Evolutionary conservation across 2,113 vertebrate genomes (phyloP), one percentile per base, ranked within the genome.

Genomic region (Pica pica): DNA sequence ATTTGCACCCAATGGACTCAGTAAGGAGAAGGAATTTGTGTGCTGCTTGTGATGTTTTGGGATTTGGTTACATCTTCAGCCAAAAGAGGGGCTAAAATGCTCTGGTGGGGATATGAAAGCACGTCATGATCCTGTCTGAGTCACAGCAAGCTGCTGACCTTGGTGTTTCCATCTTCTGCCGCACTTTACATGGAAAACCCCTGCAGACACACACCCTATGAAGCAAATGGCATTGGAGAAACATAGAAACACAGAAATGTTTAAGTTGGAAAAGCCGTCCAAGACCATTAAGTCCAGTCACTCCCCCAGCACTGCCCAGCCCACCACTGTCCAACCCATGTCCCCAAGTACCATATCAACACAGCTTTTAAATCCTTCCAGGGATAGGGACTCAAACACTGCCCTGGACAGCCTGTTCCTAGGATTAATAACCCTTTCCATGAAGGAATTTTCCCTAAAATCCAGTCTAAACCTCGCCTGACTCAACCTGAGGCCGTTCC

Each of bases 401-500:
- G 6, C 15, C 11, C n/a, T 22, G 28, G 11, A 2, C 10, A 63
- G 42, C 24, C n/a, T 71, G 1, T 14, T 5, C 17, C 31, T 39
- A 7, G 5, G 12, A 7, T 11, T 39, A 18, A 22, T 8, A 60
- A 30, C 6, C 1, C 14, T 69, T 41, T 6, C 1, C 1, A 13
- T 11, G 6, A 61, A 47, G 3, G 31, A 33, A 22, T n/a, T 44
- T 28, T 23, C 27, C 35, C 23, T 35, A 3, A 44, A 23, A 20
- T 3, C 9, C 17, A 16, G 3, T 3, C 26, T 15, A 46, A 69
- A 46, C 41, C 11, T 60, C 3, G 2, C 14, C 2, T 57, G 31
- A 1, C 0, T 0, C 30, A 68, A 0, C 15, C 4, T 24, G 47
- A 23, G 6, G 24, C 8, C 0, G 0, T 42, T 63, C 8, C n/a